A percentile compares a stretch with the other conserved stretches of the same genome.
phyloP scores from a whole-genome alignment of 1,140 invertebrate species.

The Bombus waltoni region DNA sequence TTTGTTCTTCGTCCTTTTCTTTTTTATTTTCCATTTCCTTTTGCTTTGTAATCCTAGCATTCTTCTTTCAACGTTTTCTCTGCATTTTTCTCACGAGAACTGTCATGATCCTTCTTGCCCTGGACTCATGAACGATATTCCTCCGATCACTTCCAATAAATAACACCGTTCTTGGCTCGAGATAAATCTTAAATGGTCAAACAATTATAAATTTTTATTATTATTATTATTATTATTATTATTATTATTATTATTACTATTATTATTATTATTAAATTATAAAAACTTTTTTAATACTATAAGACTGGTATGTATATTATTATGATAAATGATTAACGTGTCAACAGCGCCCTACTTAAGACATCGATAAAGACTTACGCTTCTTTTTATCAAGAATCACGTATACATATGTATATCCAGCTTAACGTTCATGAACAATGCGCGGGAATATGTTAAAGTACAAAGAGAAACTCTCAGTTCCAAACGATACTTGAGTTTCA shows the following conservation, averaged over 20 bases:
- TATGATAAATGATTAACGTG: too few relatives aligned
- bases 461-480: neutral
- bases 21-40: neutral
- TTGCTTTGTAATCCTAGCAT: neutral
- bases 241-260: too few relatives aligned
- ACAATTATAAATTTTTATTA: neutral
- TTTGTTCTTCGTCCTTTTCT: slow-evolving; percentile 19
- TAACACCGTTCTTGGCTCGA: neutral
- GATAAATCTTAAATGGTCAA: neutral
- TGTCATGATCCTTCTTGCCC: neutral
- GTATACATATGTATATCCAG: too few relatives aligned
- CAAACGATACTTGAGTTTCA: neutral
- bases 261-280: too few relatives aligned
- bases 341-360: too few relatives aligned
- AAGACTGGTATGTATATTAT: too few relatives aligned
- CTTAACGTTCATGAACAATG: too few relatives aligned
- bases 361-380: neutral
- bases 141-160: neutral
- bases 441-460: neutral
- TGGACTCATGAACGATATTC: neutral
- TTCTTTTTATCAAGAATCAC: neutral
- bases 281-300: too few relatives aligned
- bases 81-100: neutral
- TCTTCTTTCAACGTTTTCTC: neutral
- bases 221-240: too few relatives aligned